Evolutionary conservation across 1,140 invertebrate species (phyloP), one percentile per base, ranked within the genome.

Genomic region (Camponotus floridanus): DNA sequence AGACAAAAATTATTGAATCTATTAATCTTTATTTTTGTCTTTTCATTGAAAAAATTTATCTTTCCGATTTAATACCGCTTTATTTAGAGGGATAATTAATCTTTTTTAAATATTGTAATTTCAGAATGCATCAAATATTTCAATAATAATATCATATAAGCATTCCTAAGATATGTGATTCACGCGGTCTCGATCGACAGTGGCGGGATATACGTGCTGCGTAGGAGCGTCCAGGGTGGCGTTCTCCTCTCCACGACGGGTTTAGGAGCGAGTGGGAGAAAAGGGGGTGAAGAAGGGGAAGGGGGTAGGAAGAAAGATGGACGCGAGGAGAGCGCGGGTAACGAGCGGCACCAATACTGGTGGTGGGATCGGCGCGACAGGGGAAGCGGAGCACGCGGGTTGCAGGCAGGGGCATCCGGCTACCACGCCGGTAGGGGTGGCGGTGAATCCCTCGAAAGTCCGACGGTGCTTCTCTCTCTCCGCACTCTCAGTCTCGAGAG

Each of bases 401-500:
- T 87, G 48, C 76, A 64, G 68, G 81, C 86, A 85, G 88, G 70
- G 88, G 78, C 61, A 83, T 31, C 26, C 84, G 88, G 76, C 45
- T 2, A 74, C 59, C 79, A 48, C 59, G 84, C 9, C 76, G 81
- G 79, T 76, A 86, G 86, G 88, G 89, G 88, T 88, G 80, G 88
- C 68, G 67, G 85, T 71, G 87, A 88, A 92, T 93, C 91, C 92
- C 89, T 93, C 91, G 87, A 89, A 93, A 92, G 89, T 91, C 86
- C 87, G 80, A 87, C 88, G 88, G 84, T 86, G 74, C 90, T 84
- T 90, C 88, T 87, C 90, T 90, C 89, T 90, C 89, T 90, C 91
- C 89, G 76, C 86, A 81, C 87, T 93, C 92, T 93, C 92, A 92
- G 93, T 93, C 90, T 87, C 91, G 87, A 93, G 83, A 91, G 91